These are phyloP conservation scores for Vulpes vulpes DNA, from an alignment of 2,113 vertebrate species.

Conservation along the genomic window DNA sequence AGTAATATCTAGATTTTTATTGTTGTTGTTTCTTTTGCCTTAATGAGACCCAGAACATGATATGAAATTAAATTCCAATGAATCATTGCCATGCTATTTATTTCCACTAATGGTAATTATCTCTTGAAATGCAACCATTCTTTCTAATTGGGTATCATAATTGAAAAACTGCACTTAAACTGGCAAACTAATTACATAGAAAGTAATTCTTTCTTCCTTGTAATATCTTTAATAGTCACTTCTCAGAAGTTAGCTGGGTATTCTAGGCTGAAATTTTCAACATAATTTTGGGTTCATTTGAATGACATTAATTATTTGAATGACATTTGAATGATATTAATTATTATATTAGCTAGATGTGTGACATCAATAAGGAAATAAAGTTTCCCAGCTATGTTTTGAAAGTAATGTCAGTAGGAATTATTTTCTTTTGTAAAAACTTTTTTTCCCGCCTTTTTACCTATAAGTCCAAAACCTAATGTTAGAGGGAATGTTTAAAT, in stretches of 20 bases:
- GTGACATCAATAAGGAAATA: constrained; percentile 15
- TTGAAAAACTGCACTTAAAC: constrained; percentile 52
- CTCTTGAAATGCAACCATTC: constrained; percentile 40
- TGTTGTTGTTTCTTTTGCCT: constrained; percentile 61
- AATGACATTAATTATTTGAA: constrained; percentile 21
- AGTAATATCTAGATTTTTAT: constrained; percentile 62
- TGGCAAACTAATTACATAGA: constrained; percentile 39
- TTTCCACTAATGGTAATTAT: constrained; percentile 62
- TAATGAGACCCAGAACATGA: constrained; percentile 53
- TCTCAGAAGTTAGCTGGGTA: constrained; percentile 36
- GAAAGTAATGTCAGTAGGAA: constrained; percentile 28
- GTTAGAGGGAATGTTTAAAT: neutral
- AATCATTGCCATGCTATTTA: constrained; percentile 60
- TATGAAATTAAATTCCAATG: constrained; percentile 66
- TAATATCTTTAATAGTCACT: constrained; percentile 41
- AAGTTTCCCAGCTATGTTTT: constrained; percentile 48
- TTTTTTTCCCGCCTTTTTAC: neutral
- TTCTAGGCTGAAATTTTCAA: constrained; percentile 33
- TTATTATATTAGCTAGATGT: neutral
- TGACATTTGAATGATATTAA: constrained; percentile 7
- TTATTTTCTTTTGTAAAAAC: constrained; percentile 58
- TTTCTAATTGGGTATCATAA: constrained; percentile 50
- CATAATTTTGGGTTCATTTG: constrained; percentile 28
- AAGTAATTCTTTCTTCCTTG: constrained; percentile 36
- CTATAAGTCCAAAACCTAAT: constrained; percentile 22